These are phyloP conservation scores for Drosophila pallidifrons DNA, from an alignment of 1,140 invertebrate species.

Conservation along the genomic window DNA sequence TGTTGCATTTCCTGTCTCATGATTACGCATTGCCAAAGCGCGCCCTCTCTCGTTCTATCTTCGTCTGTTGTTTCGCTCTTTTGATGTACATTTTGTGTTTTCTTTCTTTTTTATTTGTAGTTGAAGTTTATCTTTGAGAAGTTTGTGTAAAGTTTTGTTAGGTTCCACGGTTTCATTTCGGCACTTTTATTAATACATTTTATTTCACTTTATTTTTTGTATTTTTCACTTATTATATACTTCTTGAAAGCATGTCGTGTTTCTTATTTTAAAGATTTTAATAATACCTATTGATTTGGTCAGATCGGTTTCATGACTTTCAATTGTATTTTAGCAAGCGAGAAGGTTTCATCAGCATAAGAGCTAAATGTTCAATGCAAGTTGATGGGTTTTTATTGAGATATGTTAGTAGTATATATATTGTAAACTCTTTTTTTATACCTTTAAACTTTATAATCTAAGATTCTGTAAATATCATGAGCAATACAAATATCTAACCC, in stretches of 20 bases:
- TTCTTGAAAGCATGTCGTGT: background rate
- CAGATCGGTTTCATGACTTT: no score
- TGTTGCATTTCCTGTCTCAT: constrained; percentile 52
- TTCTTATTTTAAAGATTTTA: no score
- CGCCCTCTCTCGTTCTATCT: constrained; percentile 10
- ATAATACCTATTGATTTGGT: no score
- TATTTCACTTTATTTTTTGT: background rate
- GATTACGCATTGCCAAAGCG: constrained; percentile 55
- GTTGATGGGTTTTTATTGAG: no score
- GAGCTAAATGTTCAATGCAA: no score
- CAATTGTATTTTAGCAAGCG: no score
- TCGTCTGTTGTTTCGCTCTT: constrained; percentile 22
- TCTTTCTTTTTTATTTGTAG: constrained; percentile 16
- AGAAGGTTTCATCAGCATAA: no score
- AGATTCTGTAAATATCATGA: no score
- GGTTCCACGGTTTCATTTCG: constrained; percentile 29
- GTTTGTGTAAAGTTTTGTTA: constrained; percentile 54
- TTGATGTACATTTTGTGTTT: constrained; percentile 44
- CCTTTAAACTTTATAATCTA: no score
- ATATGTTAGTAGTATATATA: no score
- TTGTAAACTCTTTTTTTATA: no score
- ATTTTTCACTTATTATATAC: background rate
- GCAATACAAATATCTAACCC: no score
- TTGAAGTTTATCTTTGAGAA: constrained; percentile 47
- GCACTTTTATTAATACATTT: constrained; percentile 19